Base-by-base conservation (phyloP, 2,113 vertebrate species). In the Neomonachus schauinslandi region DNA sequence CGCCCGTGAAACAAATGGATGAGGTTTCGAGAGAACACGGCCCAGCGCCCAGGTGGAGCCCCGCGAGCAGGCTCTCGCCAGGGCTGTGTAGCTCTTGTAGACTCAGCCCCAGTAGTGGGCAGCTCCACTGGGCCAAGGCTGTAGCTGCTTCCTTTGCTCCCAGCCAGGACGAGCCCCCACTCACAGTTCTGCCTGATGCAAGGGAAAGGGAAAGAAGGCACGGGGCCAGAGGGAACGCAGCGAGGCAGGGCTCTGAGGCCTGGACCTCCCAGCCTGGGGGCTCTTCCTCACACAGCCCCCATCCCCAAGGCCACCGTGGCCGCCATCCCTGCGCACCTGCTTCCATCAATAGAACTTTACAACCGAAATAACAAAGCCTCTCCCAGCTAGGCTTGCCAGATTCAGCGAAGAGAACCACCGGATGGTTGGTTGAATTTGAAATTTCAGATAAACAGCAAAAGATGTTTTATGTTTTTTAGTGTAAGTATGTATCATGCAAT, bases 51-150 rank as follows among this genome's bases (percentile, higher is more conserved):
- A 15, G 49, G 7, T 0, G 13, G 36, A 22, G 46, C 2, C 31
- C 7, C 4, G 55, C 0, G 1, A 24, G 72, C 55, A 72, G 87
- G 31, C 33, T 51, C 53, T 4, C 11, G 22, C 8, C 0, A 3
- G 15, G 5, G 6, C 33, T 4, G 2, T 0, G 2, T 3, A 12
- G 55, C 46, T 53, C 24, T 2, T 0, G 5, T 2, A 19, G 22
- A 39, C 71, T 33, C 22, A 16, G 0, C 53, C 55, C 1, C 1
- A 3, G 10, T 10, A 6, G 16, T 9, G 21, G 71, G 26, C 24
- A 10, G 8, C 9, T 7, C 10, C 16, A 1, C 4, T 0, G 6
- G 26, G 33, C 49, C 33, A 3, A 1, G 42, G 65, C 72, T 14
- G 24, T 18, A 51, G 67, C 67, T 67, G 8, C 33, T 1, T 1